phyloP scores from a whole-genome alignment of 2,888 invertebrate species.

The Acleris cristana region DNA sequence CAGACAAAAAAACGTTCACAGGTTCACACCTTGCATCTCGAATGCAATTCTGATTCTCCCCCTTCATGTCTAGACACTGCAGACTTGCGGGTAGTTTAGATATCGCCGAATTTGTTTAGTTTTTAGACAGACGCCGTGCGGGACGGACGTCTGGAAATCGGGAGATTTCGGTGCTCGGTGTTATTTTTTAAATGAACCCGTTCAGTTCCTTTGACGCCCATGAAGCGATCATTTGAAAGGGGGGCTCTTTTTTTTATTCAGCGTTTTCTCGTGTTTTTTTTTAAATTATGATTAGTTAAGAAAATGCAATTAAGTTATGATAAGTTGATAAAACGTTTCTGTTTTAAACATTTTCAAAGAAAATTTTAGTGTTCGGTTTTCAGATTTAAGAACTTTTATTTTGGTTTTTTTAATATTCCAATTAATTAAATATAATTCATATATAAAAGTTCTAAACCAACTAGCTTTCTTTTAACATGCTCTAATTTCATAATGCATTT shows the following conservation, averaged over 20 bases:
- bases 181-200: too few relatives aligned
- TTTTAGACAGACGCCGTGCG: conserved; percentile 40
- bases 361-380: too few relatives aligned
- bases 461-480: background rate
- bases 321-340: too few relatives aligned
- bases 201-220: too few relatives aligned
- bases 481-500: background rate
- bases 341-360: too few relatives aligned
- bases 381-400: too few relatives aligned
- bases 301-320: too few relatives aligned
- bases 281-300: too few relatives aligned
- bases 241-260: too few relatives aligned
- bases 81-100: conserved; percentile 6
- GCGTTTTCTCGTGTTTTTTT: too few relatives aligned
- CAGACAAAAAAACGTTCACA: background rate
- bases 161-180: background rate
- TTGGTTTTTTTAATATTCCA: too few relatives aligned
- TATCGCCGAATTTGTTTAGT: conserved; percentile 41
- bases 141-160: conserved; percentile 40
- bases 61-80: conserved; percentile 43
- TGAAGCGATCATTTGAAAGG: too few relatives aligned
- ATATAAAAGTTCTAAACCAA: background rate
- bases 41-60: conserved; percentile 20
- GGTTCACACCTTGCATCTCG: conserved; percentile 3
- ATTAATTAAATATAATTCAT: background rate